These are phyloP conservation scores for Macquaria ambigua DNA, from an alignment of 2,113 vertebrate species.

Conservation along the genomic window DNA sequence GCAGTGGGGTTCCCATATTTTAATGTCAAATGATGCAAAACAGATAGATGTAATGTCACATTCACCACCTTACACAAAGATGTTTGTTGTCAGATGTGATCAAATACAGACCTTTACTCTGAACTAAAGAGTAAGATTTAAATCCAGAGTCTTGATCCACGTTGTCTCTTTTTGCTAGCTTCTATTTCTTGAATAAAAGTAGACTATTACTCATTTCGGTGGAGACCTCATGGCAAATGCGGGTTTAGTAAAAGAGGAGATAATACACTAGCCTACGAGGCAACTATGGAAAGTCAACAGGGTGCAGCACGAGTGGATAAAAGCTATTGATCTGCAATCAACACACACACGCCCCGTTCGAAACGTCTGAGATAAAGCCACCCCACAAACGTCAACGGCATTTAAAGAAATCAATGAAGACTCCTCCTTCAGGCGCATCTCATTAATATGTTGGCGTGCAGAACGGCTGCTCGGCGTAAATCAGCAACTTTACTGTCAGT, in stretches of 20 bases:
- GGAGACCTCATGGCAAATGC: neutral
- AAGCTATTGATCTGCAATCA: conserved; percentile 46
- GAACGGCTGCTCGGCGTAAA: conserved; percentile 30
- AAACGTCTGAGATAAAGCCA: conserved; percentile 22
- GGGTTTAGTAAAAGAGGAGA: neutral
- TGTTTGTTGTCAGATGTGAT: neutral
- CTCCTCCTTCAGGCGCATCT: conserved; percentile 42
- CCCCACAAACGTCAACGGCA: conserved; percentile 46
- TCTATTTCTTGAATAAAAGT: neutral
- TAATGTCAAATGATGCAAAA: neutral
- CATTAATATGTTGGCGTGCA: conserved; percentile 30
- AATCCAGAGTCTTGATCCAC: neutral
- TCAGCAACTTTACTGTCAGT: conserved; percentile 60
- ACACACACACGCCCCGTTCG: neutral
- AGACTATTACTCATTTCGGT: neutral
- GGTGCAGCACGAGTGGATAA: conserved; percentile 27
- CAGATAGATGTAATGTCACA: neutral
- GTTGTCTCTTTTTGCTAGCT: neutral
- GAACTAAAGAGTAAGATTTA: conserved; percentile 3
- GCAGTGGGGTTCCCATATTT: neutral
- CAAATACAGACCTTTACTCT: conserved; percentile 1
- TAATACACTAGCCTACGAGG: neutral
- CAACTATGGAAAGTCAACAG: neutral
- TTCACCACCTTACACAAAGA: neutral
- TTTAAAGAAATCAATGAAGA: conserved; percentile 49